A percentile compares a stretch with the other conserved stretches of the same genome.
phyloP scores from a whole-genome alignment of 2,888 invertebrate genomes.

The Netelia inedita region DNA sequence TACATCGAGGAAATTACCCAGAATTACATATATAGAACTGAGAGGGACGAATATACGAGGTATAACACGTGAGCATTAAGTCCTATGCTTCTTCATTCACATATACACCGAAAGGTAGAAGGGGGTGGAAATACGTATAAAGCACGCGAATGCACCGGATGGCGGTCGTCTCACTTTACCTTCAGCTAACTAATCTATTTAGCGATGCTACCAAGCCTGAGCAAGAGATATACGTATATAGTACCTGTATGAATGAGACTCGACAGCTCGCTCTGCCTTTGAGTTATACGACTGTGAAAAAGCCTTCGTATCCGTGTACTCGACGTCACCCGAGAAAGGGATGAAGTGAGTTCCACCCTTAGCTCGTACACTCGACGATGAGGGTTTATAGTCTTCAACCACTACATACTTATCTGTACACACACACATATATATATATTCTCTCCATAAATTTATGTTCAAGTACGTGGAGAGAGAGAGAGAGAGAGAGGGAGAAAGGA shows the following conservation, averaged over 20 bases:
- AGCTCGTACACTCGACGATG: too few species aligned
- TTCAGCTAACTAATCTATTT: slow-evolving; percentile 21
- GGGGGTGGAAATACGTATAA: not conserved
- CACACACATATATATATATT: too few species aligned
- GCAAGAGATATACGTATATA: not conserved
- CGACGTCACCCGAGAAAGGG: not conserved
- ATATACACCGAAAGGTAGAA: not conserved
- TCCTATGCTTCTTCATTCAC: not conserved
- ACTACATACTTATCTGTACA: too few species aligned
- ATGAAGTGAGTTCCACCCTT: too few species aligned
- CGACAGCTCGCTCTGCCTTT: slow-evolving; percentile 4
- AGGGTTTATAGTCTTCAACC: too few species aligned
- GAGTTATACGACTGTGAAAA: slow-evolving; percentile 7
- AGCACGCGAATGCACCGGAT: not conserved
- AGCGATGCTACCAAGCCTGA: not conserved
- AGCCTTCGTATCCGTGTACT: not conserved
- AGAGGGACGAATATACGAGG: not conserved
- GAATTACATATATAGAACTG: not conserved
- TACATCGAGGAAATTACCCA: not conserved
- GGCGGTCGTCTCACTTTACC: not conserved
- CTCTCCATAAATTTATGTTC: too few species aligned
- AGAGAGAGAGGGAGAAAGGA: too few species aligned
- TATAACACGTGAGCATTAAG: not conserved
- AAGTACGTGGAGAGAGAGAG: too few species aligned
- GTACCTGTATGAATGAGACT: slow-evolving; percentile 11